phyloP scores from a whole-genome alignment of 2,113 vertebrate species.

The Blennius ocellaris region DNA sequence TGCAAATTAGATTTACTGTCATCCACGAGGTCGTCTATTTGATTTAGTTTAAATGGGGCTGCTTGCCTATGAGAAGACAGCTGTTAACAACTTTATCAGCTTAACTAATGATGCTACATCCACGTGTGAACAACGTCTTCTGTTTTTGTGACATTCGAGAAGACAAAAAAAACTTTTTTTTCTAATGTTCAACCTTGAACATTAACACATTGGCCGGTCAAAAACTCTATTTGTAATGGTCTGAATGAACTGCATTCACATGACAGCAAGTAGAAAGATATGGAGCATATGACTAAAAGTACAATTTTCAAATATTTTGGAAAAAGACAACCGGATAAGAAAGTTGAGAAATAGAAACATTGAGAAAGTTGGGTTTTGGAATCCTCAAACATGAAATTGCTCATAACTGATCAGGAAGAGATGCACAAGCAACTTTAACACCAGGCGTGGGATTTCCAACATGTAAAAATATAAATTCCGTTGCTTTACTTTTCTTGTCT shows the following conservation, averaged over 20 bases:
- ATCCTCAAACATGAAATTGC: slow-evolving; percentile 2
- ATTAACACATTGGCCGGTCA: neutral
- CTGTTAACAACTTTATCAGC: neutral
- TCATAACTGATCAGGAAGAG: slow-evolving; percentile 1
- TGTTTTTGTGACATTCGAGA: neutral
- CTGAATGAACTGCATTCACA: neutral
- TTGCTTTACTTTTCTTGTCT: slow-evolving; percentile 9
- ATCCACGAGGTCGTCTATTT: slow-evolving; percentile 2
- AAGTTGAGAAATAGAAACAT: neutral
- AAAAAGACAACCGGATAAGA: neutral
- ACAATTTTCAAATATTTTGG: slow-evolving; percentile 24
- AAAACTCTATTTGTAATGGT: slow-evolving; percentile 22
- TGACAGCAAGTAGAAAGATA: slow-evolving; percentile 38
- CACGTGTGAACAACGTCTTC: neutral
- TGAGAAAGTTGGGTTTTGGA: neutral
- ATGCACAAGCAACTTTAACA: slow-evolving; percentile 8
- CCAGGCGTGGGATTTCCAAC: too few species aligned
- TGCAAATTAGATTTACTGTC: neutral
- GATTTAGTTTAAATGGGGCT: slow-evolving; percentile 1
- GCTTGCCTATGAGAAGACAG: neutral
- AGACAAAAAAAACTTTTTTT: neutral
- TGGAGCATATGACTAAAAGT: slow-evolving; percentile 27
- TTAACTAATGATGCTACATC: neutral
- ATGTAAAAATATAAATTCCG: neutral
- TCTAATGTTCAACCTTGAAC: too few species aligned